phyloP scores from a whole-genome alignment of 2,113 vertebrate genomes.

The Paralichthys olivaceus region DNA sequence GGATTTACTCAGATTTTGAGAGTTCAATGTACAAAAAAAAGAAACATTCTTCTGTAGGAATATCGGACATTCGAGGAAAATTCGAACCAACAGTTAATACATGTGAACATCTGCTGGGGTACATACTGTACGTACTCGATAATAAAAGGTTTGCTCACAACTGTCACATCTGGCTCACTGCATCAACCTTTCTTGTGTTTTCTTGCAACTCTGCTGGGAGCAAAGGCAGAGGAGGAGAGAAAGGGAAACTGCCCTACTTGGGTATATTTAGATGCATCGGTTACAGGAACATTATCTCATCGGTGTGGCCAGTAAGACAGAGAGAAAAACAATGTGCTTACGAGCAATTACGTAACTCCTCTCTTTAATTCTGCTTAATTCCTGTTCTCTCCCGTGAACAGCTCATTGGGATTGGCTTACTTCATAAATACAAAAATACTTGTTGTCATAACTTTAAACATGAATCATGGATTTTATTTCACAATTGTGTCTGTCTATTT shows the following conservation, averaged over 20 bases:
- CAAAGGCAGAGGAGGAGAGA: constrained; percentile 22
- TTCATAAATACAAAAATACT: neutral
- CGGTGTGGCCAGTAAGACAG: constrained; percentile 41
- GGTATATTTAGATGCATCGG: constrained; percentile 54
- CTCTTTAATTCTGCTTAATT: constrained; percentile 36
- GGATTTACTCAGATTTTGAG: neutral
- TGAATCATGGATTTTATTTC: neutral
- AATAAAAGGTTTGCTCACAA: constrained; percentile 23
- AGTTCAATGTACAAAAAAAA: constrained; percentile 9
- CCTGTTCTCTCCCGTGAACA: constrained; percentile 20
- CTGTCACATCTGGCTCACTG: constrained; percentile 44
- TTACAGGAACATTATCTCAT: constrained; percentile 63
- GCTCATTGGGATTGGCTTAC: constrained; percentile 36
- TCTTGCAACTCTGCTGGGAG: constrained; percentile 23
- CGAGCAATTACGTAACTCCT: constrained; percentile 34
- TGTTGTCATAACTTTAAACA: neutral
- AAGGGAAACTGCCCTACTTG: constrained; percentile 51
- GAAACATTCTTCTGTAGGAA: constrained; percentile 8
- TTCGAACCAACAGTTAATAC: constrained; percentile 1
- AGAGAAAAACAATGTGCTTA: constrained; percentile 47
- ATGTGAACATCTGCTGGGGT: constrained; percentile 30
- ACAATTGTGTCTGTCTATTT: too few species aligned
- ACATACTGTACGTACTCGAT: neutral
- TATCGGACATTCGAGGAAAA: constrained; percentile 7
- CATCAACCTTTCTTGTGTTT: constrained; percentile 29